Evolutionary conservation across 2,888 invertebrate genomes (phyloP), one percentile per base, ranked within the genome.

Genomic region (Caenorhabditis drosophilae): DNA sequence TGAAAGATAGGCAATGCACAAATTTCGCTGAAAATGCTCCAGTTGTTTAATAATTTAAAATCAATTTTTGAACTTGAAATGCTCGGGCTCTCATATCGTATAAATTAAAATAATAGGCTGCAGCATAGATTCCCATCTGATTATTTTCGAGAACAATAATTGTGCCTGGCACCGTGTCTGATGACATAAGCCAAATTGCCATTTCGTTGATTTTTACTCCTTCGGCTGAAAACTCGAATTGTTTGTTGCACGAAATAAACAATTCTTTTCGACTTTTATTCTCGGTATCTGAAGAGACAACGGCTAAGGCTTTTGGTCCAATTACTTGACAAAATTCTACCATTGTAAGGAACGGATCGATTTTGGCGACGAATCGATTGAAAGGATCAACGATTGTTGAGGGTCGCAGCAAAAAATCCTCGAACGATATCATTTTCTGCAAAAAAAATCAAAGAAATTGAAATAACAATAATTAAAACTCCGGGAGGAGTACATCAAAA

Each of bases 301-400:
- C 46, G 12, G 60, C 47, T 2, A 80, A 41, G 15, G 80, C 76
- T 50, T 58, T 68, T 2, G 78, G 78, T 2, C 79, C 78, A 42
- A 70, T 60, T 15, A 79, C 78, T 70, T 81, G 80, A 49, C 80
- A 80, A 56, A 80, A 80, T 44, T 80, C 80, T 25, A 80, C 67
- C 23, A 79, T 61, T 18, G 75, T 55, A 11, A 80, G 47, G 23
- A 77, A 67, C 11, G 79, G 73, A 23, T 67, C 61, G 34, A 71
- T 64, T 47, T 53, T 48, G 2, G 57, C 27, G 26, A 68, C 61
- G 36, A 73, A 61, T 36, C 73, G 52, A 49, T 71, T 63, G 50
- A 73, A 73, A 20, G 73, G 73, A 41, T 73, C 73, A 18, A 70
- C 57, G 11, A 71, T 56, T 56, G 58, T 59, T 12, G 61, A 63